Conservation (phyloP, 2,888 invertebrate species). For the Pimpla rufipes region DNA sequence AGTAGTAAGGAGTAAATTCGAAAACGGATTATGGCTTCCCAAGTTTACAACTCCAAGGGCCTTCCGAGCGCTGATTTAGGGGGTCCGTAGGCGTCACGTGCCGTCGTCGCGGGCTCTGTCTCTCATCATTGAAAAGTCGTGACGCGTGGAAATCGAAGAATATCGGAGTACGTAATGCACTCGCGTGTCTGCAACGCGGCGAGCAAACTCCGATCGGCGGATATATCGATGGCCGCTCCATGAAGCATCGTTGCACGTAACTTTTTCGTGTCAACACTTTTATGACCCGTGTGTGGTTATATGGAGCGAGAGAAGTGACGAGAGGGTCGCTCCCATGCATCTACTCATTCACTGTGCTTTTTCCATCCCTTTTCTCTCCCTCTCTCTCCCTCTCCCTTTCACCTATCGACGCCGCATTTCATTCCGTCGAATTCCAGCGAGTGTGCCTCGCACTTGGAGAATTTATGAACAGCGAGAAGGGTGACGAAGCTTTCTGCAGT, state of each 20-base stretch:
- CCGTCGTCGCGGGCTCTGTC: neutral
- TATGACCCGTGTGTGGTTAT: constrained; percentile 72
- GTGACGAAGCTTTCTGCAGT: constrained; percentile 51
- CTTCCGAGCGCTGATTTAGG: constrained; percentile 13
- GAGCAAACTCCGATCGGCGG: neutral
- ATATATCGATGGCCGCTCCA: constrained; percentile 53
- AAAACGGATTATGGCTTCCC: neutral
- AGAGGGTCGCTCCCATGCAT: constrained; percentile 36
- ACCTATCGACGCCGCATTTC: constrained; percentile 65
- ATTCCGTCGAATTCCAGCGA: constrained; percentile 41
- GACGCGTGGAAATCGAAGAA: constrained; percentile 10
- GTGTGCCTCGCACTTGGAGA: constrained; percentile 34
- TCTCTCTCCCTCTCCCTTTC: constrained; percentile 28
- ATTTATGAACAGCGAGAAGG: constrained; percentile 64
- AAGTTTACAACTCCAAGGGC: constrained; percentile 3
- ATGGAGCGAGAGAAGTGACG: constrained; percentile 36
- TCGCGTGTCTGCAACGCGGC: neutral
- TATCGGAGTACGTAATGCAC: constrained; percentile 20
- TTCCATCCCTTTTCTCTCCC: constrained; percentile 14
- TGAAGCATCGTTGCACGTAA: constrained; percentile 69
- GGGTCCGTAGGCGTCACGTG: neutral
- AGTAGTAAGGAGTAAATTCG: neutral
- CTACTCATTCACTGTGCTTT: constrained; percentile 51
- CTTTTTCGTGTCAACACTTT: constrained; percentile 79
- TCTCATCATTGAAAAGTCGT: constrained; percentile 21